These are phyloP conservation scores for Pica pica DNA, from an alignment of 2,113 vertebrate species.

Conservation along the genomic window DNA sequence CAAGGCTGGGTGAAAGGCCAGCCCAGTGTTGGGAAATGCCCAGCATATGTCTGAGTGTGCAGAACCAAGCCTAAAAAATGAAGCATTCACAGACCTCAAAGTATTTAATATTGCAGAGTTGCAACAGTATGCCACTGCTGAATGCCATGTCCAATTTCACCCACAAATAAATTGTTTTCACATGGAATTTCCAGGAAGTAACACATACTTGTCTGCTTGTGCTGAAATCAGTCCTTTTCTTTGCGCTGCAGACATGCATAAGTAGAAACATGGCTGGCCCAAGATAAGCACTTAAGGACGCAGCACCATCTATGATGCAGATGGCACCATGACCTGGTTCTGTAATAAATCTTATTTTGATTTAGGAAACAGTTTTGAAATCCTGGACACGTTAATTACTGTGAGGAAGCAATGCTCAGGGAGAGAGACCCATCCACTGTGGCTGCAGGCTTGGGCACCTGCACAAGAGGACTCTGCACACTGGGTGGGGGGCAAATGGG, in stretches of 20 bases:
- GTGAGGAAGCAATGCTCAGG: not conserved
- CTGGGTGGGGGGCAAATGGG: fast-evolving
- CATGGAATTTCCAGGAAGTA: not conserved
- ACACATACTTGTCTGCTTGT: not conserved
- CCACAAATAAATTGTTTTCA: not conserved
- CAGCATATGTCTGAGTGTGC: not conserved
- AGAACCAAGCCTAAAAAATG: not conserved
- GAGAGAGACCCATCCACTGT: fast-evolving
- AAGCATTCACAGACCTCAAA: not conserved
- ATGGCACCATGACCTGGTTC: not conserved
- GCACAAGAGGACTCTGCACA: not conserved
- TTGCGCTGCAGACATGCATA: not conserved
- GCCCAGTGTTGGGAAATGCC: not conserved
- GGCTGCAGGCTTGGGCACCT: fast-evolving
- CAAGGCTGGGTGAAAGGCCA: not conserved
- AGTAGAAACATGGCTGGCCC: not conserved
- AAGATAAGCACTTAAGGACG: not conserved
- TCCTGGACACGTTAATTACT: not conserved
- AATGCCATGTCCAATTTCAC: not conserved
- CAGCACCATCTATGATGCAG: not conserved
- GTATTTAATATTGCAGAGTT: not conserved
- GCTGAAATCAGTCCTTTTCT: not conserved
- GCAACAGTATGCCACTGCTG: not conserved
- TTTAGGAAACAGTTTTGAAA: not conserved
- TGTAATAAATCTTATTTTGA: not conserved